Conservation (phyloP, 2,888 invertebrate genomes). For the Clivina fossor region DNA sequence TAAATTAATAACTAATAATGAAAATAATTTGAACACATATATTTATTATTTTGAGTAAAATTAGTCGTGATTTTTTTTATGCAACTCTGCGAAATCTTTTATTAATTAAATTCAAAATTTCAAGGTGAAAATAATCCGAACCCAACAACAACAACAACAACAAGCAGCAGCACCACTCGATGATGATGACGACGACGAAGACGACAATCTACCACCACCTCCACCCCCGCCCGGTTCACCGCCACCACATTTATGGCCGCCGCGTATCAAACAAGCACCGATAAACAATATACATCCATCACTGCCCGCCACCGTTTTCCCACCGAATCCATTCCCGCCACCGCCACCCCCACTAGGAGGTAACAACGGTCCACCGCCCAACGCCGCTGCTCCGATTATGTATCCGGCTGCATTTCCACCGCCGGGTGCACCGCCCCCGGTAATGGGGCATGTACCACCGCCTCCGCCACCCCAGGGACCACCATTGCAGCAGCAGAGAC, state of each 20-base stretch:
- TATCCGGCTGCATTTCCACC: conserved; percentile 33
- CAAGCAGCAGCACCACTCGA: too few species aligned
- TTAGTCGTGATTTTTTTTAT: background rate
- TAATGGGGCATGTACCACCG: conserved; percentile 50
- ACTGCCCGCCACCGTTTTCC: conserved; percentile 14
- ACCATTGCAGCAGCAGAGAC: conserved; percentile 37
- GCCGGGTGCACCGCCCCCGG: conserved; percentile 44
- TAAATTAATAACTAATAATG: too few species aligned
- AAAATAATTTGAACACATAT: too few species aligned
- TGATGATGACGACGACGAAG: conserved; percentile 56
- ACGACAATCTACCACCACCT: conserved; percentile 60
- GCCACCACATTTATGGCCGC: conserved; percentile 59
- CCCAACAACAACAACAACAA: conserved; percentile 48
- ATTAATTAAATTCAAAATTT: conserved; percentile 21
- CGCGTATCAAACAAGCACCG: conserved; percentile 48
- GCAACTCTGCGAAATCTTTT: background rate
- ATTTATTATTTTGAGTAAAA: too few species aligned
- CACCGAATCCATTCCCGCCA: conserved; percentile 24
- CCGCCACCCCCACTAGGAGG: conserved; percentile 22
- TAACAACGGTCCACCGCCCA: too few species aligned
- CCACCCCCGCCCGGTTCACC: conserved; percentile 64
- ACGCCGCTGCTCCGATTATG: too few species aligned
- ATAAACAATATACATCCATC: conserved; percentile 48
- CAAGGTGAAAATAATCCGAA: conserved; percentile 55
- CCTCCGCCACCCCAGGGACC: conserved; percentile 45